Evolutionary conservation across 2,113 vertebrate genomes (phyloP).

Genomic region (Felis chaus): DNA sequence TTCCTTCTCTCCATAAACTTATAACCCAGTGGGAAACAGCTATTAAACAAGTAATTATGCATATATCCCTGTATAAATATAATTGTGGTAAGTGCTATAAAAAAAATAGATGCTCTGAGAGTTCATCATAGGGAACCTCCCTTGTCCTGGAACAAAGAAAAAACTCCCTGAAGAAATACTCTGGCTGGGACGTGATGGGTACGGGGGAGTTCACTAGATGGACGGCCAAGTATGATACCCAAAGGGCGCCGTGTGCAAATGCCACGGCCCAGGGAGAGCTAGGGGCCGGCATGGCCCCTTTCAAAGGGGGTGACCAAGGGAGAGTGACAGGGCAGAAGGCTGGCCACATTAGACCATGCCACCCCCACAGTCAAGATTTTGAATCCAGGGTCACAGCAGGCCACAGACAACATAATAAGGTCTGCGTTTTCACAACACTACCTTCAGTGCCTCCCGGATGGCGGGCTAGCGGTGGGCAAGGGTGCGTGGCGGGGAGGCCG

Average conservation of each 20-base stretch:
- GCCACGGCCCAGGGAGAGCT: too few species aligned
- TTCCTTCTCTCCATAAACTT: background rate
- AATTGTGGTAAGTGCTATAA: background rate
- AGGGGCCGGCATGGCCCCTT: accelerated
- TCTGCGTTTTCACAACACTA: background rate
- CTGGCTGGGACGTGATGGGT: background rate
- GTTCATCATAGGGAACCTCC: background rate
- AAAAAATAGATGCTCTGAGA: background rate
- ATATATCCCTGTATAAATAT: background rate
- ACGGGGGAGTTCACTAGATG: background rate
- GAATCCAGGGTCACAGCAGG: background rate
- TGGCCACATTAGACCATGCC: accelerated
- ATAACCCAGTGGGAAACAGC: background rate
- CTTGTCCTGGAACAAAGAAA: background rate
- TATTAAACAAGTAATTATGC: background rate
- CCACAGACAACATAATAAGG: background rate
- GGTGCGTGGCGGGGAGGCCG: background rate
- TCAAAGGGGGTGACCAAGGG: background rate
- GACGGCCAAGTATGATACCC: background rate
- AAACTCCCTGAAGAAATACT: background rate
- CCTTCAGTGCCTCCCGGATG: too few species aligned
- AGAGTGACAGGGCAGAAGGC: accelerated
- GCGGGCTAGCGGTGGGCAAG: too few species aligned
- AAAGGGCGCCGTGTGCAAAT: background rate
- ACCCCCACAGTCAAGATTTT: background rate